Conservation (phyloP, 2,888 invertebrate genomes). For the Tubulanus polymorphus region DNA sequence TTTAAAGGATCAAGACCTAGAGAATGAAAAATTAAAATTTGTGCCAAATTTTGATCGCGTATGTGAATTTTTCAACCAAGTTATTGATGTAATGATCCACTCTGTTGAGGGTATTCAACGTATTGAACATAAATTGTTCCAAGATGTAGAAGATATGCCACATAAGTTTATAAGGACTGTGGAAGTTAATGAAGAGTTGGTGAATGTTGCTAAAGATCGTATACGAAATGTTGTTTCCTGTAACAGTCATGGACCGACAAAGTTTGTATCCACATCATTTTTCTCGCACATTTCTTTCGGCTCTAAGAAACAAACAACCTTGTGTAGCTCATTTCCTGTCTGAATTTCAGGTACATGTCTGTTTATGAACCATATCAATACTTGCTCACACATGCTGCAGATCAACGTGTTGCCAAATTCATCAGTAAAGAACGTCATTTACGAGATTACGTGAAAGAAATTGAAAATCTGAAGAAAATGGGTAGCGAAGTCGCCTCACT, state of each 20-base stretch:
- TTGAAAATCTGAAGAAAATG: slow-evolving; percentile 46
- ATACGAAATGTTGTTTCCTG: slow-evolving; percentile 34
- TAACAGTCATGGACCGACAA: slow-evolving; percentile 45
- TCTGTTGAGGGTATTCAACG: slow-evolving; percentile 40
- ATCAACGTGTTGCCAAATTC: slow-evolving; percentile 39
- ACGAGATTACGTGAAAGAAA: slow-evolving; percentile 41
- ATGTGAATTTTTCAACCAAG: slow-evolving; percentile 35
- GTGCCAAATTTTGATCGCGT: slow-evolving; percentile 35
- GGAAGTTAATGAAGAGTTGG: slow-evolving; percentile 36
- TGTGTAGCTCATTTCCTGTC: not conserved
- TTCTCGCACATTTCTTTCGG: not conserved
- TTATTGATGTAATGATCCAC: slow-evolving; percentile 44
- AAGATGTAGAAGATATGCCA: slow-evolving; percentile 35
- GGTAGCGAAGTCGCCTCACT: slow-evolving; percentile 39
- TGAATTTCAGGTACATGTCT: slow-evolving; percentile 35
- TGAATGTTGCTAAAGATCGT: slow-evolving; percentile 33
- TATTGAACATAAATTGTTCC: slow-evolving; percentile 40
- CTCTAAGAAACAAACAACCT: not conserved
- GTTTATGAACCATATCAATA: slow-evolving; percentile 44
- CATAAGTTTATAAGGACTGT: slow-evolving; percentile 32
- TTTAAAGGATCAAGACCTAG: slow-evolving; percentile 35
- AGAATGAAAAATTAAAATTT: slow-evolving; percentile 29
- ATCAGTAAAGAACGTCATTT: slow-evolving; percentile 39
- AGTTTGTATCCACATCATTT: no score
- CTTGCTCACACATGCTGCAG: slow-evolving; percentile 38